These are phyloP conservation scores for Amblyjoppa fuscipennis DNA, from an alignment of 2,888 invertebrate genomes.

Conservation along the genomic window DNA sequence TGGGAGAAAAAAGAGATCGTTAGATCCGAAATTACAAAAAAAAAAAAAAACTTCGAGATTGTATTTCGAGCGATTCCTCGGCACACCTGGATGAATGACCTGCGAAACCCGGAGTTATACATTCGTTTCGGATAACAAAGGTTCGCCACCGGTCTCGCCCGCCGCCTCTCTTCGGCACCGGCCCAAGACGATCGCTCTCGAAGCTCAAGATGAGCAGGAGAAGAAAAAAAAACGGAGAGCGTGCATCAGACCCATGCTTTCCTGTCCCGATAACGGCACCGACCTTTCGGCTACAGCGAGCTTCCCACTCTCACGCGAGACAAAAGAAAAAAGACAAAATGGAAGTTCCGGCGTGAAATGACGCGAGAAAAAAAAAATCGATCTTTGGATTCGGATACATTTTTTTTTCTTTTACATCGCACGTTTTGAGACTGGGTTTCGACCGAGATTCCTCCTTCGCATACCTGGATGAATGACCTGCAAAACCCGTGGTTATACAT, in stretches of 20 bases:
- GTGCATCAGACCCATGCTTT: slow-evolving; percentile 74
- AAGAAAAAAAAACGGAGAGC: slow-evolving; percentile 43
- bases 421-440: neutral
- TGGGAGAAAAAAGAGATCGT: neutral
- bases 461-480: slow-evolving; percentile 66
- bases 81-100: slow-evolving; percentile 64
- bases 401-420: too few species aligned
- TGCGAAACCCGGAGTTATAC: slow-evolving; percentile 41
- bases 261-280: slow-evolving; percentile 79
- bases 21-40: neutral
- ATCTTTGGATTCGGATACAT: neutral
- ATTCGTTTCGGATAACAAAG: slow-evolving; percentile 57
- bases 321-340: neutral
- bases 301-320: neutral
- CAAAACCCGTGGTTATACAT: slow-evolving; percentile 38
- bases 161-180: slow-evolving; percentile 34
- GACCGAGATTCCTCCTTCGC: slow-evolving; percentile 10
- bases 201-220: slow-evolving; percentile 48
- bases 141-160: slow-evolving; percentile 37
- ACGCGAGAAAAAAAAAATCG: neutral
- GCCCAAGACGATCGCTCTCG: slow-evolving; percentile 42
- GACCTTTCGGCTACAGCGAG: slow-evolving; percentile 73
- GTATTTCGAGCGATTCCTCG: slow-evolving; percentile 14
- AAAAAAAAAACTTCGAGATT: neutral
- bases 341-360: neutral